Conservation (phyloP, 1,140 invertebrate species). For the Medauroidea extradentata region DNA sequence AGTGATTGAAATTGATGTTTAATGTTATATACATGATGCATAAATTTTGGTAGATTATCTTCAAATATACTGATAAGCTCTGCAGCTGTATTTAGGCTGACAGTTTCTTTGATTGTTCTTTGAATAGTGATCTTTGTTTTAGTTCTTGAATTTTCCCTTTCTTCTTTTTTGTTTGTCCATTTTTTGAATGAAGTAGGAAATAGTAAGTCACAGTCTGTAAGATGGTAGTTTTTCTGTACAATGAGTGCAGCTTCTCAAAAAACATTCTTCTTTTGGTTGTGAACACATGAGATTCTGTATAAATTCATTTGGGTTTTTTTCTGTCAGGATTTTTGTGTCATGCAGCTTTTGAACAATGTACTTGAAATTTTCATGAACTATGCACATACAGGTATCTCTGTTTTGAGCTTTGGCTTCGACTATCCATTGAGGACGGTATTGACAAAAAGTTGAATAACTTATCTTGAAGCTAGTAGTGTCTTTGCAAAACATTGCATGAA, state of each 20-base stretch:
- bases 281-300: slow-evolving; percentile 5
- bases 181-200: slow-evolving; percentile 3
- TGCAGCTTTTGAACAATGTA: slow-evolving; percentile 19
- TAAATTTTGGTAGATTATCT: slow-evolving; percentile 18
- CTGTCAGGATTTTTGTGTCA: slow-evolving; percentile 7
- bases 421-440: slow-evolving; percentile 20
- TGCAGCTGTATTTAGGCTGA: slow-evolving; percentile 33
- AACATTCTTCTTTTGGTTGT: slow-evolving; percentile 21
- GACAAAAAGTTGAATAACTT: slow-evolving; percentile 20
- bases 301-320: slow-evolving; percentile 19
- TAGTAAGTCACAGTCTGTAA: neutral
- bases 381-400: slow-evolving; percentile 21
- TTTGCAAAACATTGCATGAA: slow-evolving; percentile 21
- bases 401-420: slow-evolving; percentile 13
- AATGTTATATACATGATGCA: no score
- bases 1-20: no score
- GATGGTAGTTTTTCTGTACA: no score
- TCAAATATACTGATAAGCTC: slow-evolving; percentile 22
- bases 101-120: slow-evolving; percentile 17
- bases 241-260: slow-evolving; percentile 8
- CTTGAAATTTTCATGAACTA: slow-evolving; percentile 19
- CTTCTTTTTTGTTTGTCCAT: neutral
- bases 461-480: slow-evolving; percentile 13
- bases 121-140: slow-evolving; percentile 19
- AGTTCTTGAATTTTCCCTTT: slow-evolving; percentile 11